A percentile compares a stretch with the other conserved stretches of the same genome.
phyloP scores from a whole-genome alignment of 1,140 invertebrate species.

The Trialeurodes vaporariorum region DNA sequence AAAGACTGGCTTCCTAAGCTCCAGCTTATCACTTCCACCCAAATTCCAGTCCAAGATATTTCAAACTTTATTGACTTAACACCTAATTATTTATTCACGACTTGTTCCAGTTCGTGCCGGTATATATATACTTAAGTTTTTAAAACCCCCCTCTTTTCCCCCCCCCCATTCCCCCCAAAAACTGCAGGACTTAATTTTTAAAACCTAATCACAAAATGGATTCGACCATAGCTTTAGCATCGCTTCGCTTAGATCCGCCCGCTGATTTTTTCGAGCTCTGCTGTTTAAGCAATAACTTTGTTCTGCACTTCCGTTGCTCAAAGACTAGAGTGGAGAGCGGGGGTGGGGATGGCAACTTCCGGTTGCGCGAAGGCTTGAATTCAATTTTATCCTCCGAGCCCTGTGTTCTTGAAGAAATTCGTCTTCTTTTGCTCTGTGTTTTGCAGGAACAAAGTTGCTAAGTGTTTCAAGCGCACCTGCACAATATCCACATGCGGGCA shows the following conservation, averaged over 20 bases:
- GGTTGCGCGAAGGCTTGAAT: not conserved
- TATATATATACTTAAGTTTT: too few species aligned
- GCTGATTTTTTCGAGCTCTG: too few species aligned
- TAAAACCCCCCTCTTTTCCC: too few species aligned
- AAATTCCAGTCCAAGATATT: too few species aligned
- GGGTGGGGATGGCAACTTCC: not conserved
- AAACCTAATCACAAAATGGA: not conserved
- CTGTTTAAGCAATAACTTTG: not conserved
- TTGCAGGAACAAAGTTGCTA: not conserved
- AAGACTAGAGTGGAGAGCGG: not conserved
- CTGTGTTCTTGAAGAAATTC: not conserved
- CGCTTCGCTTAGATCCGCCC: too few species aligned
- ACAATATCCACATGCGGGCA: too few species aligned
- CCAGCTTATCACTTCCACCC: not conserved
- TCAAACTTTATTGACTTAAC: not conserved
- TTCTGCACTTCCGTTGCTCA: not conserved
- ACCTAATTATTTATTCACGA: constrained; percentile 1
- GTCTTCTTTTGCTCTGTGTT: too few species aligned
- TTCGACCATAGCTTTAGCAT: not conserved
- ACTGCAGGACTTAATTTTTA: not conserved
- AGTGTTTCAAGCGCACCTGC: too few species aligned
- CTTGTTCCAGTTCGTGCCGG: too few species aligned
- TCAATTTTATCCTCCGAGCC: not conserved
- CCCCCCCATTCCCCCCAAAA: too few species aligned
- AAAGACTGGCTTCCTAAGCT: not conserved